These are phyloP conservation scores for Brachypodius melanocephalos DNA, from an alignment of 2,113 vertebrate species.

Conservation along the genomic window DNA sequence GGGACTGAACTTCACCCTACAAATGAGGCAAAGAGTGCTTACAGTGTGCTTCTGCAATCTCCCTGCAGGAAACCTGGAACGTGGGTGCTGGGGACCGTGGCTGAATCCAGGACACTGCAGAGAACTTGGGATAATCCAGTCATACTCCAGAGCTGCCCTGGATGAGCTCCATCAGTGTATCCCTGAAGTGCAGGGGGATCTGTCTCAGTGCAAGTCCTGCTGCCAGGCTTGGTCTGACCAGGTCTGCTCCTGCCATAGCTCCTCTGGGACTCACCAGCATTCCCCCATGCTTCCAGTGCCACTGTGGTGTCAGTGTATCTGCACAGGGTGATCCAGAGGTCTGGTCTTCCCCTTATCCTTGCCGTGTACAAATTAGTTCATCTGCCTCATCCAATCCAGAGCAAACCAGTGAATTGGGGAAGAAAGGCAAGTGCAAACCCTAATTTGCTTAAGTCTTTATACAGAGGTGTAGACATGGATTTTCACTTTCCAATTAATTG, in stretches of 20 bases:
- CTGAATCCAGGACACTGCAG: not conserved
- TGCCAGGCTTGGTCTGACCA: not conserved
- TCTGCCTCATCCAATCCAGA: not conserved
- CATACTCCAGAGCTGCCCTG: not conserved
- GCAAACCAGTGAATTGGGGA: not conserved
- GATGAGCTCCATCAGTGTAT: not conserved
- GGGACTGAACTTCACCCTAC: not conserved
- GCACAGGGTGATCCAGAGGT: not conserved
- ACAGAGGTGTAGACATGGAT: not conserved
- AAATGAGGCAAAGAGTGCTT: not conserved
- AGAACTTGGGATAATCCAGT: not conserved
- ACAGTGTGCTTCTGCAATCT: not conserved
- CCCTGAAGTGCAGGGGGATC: not conserved
- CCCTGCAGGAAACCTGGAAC: not conserved
- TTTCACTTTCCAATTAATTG: not conserved
- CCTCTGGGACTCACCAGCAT: not conserved
- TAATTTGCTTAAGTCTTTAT: not conserved
- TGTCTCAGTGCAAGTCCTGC: rapidly evolving
- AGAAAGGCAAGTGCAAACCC: not conserved
- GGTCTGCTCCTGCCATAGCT: not conserved
- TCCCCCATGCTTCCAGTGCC: not conserved
- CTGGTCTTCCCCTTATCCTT: not conserved
- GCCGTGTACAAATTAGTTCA: not conserved
- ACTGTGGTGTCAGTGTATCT: not conserved
- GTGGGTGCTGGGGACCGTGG: not conserved